These are phyloP conservation scores for Drosophila macrospina DNA, from an alignment of 2,888 invertebrate species.

Conservation along the genomic window DNA sequence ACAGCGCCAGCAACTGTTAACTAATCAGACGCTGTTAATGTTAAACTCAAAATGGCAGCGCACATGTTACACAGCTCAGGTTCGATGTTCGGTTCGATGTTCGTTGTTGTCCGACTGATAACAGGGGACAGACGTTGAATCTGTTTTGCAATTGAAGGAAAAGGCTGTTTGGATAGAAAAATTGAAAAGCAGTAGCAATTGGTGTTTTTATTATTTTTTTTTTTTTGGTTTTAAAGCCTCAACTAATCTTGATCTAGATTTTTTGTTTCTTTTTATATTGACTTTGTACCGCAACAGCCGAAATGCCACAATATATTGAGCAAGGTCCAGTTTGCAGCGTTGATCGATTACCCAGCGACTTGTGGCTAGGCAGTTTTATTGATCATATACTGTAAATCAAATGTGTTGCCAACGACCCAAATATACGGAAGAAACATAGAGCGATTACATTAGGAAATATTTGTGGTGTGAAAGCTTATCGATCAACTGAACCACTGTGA, in stretches of 20 bases:
- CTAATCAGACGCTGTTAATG: conserved; percentile 35
- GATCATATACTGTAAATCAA: conserved; percentile 61
- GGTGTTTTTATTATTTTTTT: too few species aligned
- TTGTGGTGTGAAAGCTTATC: conserved; percentile 41
- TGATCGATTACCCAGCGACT: conserved; percentile 59
- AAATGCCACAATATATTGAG: conserved; percentile 56
- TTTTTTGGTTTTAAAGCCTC: conserved; percentile 10
- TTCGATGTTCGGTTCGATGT: conserved; percentile 18
- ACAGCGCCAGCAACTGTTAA: conserved; percentile 28
- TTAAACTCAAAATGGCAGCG: conserved; percentile 58
- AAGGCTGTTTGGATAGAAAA: not conserved
- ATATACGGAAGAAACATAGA: conserved; percentile 1
- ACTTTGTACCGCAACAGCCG: conserved; percentile 17
- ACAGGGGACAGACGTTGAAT: conserved; percentile 11
- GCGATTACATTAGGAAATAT: conserved; percentile 58
- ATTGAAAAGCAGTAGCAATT: not conserved
- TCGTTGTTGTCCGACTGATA: conserved; percentile 42
- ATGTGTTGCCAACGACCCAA: conserved; percentile 56
- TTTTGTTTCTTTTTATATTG: too few species aligned
- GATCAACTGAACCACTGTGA: conserved; percentile 6
- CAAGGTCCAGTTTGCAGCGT: conserved; percentile 71
- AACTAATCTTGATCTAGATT: conserved; percentile 17
- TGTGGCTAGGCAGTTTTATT: conserved; percentile 52
- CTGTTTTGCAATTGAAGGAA: not conserved
- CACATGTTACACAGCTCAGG: conserved; percentile 33